Evolutionary conservation across 1,140 invertebrate genomes (phyloP).

Genomic region (Drosophila sp.): DNA sequence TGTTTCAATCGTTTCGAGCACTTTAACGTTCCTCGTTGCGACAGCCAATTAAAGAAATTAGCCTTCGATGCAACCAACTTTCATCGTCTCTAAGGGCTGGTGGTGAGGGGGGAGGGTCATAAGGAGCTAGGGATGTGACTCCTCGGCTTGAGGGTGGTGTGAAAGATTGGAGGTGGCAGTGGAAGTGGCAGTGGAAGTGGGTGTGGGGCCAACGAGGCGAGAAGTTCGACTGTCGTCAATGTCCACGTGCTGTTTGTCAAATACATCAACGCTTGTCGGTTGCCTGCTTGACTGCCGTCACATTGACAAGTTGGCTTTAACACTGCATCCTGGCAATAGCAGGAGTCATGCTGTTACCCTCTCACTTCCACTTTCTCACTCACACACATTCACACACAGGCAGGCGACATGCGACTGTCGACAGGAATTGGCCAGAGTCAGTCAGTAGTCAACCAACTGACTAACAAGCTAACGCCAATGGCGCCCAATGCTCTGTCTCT

Average conservation of each 20-base stretch:
- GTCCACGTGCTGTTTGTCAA: conserved; percentile 71
- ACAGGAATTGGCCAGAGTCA: conserved; percentile 21
- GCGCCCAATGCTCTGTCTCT: conserved; percentile 5
- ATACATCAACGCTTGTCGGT: conserved; percentile 79
- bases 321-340: conserved; percentile 45
- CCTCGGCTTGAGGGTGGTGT: no score
- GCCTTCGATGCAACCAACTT: conserved; percentile 49
- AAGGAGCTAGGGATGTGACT: neutral
- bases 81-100: conserved; percentile 1
- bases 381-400: neutral
- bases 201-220: conserved; percentile 6
- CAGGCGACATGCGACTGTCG: conserved; percentile 23
- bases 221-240: conserved; percentile 19
- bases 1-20: conserved; percentile 36
- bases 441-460: conserved; percentile 34
- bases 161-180: neutral
- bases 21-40: conserved; percentile 60
- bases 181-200: neutral
- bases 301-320: conserved; percentile 80
- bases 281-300: conserved; percentile 71
- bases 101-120: neutral
- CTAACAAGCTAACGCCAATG: conserved; percentile 49
- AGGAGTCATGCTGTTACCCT: neutral
- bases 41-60: conserved; percentile 81
- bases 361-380: neutral